Percentiles rank a stretch among this genome's conserved stretches.
phyloP scores from a whole-genome alignment of 2,113 vertebrate species.

The Corythornis madagascariensis region DNA sequence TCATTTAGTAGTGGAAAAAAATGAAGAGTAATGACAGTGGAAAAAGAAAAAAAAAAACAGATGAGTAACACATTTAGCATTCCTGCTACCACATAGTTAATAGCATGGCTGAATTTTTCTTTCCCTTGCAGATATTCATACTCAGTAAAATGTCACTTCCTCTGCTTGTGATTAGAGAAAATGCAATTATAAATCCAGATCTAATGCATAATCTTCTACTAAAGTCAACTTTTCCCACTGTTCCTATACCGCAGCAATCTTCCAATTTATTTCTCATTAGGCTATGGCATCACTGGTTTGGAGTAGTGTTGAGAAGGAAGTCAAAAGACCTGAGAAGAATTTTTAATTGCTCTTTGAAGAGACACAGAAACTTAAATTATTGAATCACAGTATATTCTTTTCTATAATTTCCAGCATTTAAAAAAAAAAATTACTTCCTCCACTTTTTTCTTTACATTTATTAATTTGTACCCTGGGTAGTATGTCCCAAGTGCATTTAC shows the following conservation, averaged over 20 bases:
- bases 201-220: conserved; percentile 40
- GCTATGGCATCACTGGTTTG: neutral
- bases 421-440: neutral
- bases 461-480: neutral
- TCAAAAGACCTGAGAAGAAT: conserved; percentile 16
- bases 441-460: neutral
- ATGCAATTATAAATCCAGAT: conserved; percentile 38
- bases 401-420: neutral
- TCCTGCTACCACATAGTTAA: neutral
- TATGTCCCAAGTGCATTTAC: neutral
- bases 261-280: conserved; percentile 57
- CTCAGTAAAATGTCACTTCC: conserved; percentile 6
- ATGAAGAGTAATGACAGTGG: neutral
- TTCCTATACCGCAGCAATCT: neutral
- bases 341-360: neutral
- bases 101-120: neutral
- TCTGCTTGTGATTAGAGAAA: conserved; percentile 27
- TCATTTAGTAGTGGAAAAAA: neutral
- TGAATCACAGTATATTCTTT: neutral
- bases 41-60: neutral
- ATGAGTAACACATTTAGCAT: neutral
- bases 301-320: neutral
- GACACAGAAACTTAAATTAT: neutral
- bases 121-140: neutral
- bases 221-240: conserved; percentile 19